Evolutionary conservation across 1,140 invertebrate species (phyloP).

Genomic region (Hestina assimilis): DNA sequence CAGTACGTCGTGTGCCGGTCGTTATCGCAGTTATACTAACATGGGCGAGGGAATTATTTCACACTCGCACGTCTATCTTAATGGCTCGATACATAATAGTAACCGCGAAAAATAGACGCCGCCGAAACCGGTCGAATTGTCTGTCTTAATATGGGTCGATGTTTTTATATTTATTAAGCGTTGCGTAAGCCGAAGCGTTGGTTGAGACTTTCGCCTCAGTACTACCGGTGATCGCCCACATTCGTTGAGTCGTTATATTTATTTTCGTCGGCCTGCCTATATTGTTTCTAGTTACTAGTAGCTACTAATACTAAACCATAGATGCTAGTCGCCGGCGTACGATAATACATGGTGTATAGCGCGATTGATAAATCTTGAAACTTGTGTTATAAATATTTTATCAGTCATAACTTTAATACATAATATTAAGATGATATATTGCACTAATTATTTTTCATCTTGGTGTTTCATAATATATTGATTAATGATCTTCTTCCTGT

Average conservation of each 20-base stretch:
- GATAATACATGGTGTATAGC: constrained; percentile 36
- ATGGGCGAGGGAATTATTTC: constrained; percentile 41
- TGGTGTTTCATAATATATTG: background rate
- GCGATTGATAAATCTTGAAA: constrained; percentile 31
- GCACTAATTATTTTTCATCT: background rate
- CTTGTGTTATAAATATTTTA: constrained; percentile 17
- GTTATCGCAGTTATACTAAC: constrained; percentile 64
- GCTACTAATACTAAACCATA: constrained; percentile 32
- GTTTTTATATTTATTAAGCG: constrained; percentile 42
- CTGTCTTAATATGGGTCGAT: constrained; percentile 38
- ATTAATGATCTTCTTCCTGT: constrained; percentile 10
- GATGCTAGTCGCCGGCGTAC: constrained; percentile 33
- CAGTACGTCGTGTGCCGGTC: constrained; percentile 48
- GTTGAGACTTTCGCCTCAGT: constrained; percentile 43
- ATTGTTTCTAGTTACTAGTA: constrained; percentile 40
- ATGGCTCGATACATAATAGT: constrained; percentile 48
- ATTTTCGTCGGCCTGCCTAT: constrained; percentile 51
- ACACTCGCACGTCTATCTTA: constrained; percentile 52
- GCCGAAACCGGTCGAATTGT: constrained; percentile 56
- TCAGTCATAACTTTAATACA: too few species aligned
- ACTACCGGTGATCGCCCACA: constrained; percentile 48
- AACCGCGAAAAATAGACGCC: constrained; percentile 49
- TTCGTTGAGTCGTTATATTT: constrained; percentile 41
- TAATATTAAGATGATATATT: background rate
- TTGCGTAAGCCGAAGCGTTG: constrained; percentile 45